These are phyloP conservation scores for Bufo gargarizans DNA, from an alignment of 2,113 vertebrate genomes.

Conservation along the genomic window DNA sequence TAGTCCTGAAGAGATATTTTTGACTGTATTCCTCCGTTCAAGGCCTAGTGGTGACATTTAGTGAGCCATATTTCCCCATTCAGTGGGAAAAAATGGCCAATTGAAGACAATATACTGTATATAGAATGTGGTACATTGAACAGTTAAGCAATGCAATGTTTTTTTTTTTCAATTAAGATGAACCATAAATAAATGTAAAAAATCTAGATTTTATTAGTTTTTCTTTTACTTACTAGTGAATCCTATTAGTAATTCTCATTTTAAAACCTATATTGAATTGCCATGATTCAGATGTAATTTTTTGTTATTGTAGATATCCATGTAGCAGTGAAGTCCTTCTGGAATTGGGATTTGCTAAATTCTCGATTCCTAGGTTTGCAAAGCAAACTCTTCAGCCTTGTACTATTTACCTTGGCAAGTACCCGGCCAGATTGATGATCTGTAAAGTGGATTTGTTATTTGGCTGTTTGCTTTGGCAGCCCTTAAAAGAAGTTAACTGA, in stretches of 20 bases:
- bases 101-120: background rate
- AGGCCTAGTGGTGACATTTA: background rate
- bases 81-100: background rate
- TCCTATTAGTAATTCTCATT: background rate
- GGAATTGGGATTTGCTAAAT: conserved; percentile 74
- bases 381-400: conserved; percentile 87
- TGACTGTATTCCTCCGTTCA: background rate
- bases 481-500: conserved; percentile 95
- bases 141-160: background rate
- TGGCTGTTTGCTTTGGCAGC: conserved; percentile 98
- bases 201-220: background rate
- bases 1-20: background rate
- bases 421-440: conserved; percentile 93
- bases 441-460: conserved; percentile 99
- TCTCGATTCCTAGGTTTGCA: conserved; percentile 82
- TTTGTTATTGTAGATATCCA: conserved; percentile 48
- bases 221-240: background rate
- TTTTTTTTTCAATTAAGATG: background rate
- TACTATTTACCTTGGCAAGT: conserved; percentile 93
- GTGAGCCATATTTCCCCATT: background rate
- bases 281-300: background rate
- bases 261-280: background rate
- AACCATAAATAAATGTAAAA: background rate
- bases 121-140: background rate
- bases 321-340: conserved; percentile 65